Evolutionary conservation across 2,888 invertebrate species (phyloP).

Genomic region (Drosophila prostipennis): DNA sequence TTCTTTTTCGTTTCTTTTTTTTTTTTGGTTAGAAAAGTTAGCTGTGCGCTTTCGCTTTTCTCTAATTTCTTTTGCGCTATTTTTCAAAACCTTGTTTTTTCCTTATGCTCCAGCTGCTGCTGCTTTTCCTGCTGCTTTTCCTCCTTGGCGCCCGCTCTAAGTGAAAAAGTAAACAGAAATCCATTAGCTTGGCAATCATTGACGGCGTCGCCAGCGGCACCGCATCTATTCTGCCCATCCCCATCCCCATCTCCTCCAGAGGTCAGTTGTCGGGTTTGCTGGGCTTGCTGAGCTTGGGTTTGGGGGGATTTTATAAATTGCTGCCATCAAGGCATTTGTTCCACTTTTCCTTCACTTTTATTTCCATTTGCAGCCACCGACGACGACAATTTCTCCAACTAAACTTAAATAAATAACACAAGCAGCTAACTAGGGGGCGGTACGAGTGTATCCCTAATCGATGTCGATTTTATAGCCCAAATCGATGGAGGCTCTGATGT

Average conservation of each 20-base stretch:
- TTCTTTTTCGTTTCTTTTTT: slow-evolving; percentile 1
- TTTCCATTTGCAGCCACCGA: slow-evolving; percentile 27
- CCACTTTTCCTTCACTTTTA: slow-evolving; percentile 54
- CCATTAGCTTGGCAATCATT: slow-evolving; percentile 82
- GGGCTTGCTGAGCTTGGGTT: slow-evolving; percentile 12
- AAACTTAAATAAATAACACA: slow-evolving; percentile 62
- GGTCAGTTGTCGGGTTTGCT: neutral
- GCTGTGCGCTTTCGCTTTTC: slow-evolving; percentile 72
- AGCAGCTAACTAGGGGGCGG: slow-evolving; percentile 45
- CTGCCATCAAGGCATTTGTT: slow-evolving; percentile 73
- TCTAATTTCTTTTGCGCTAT: slow-evolving; percentile 72
- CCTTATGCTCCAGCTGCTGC: slow-evolving; percentile 21
- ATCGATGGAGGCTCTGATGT: slow-evolving; percentile 83
- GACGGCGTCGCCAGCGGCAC: slow-evolving; percentile 65
- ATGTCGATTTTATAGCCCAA: slow-evolving; percentile 83
- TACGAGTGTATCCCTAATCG: slow-evolving; percentile 62
- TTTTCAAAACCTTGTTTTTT: slow-evolving; percentile 60
- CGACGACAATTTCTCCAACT: slow-evolving; percentile 37
- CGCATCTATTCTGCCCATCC: slow-evolving; percentile 28
- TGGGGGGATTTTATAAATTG: slow-evolving; percentile 72
- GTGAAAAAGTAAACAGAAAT: slow-evolving; percentile 83
- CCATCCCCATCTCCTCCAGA: neutral
- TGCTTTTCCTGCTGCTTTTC: slow-evolving; percentile 6
- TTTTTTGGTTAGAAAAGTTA: slow-evolving; percentile 49
- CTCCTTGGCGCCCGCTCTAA: slow-evolving; percentile 60